phyloP scores from a whole-genome alignment of 2,888 invertebrate species.

The Pedicia rivosa region DNA sequence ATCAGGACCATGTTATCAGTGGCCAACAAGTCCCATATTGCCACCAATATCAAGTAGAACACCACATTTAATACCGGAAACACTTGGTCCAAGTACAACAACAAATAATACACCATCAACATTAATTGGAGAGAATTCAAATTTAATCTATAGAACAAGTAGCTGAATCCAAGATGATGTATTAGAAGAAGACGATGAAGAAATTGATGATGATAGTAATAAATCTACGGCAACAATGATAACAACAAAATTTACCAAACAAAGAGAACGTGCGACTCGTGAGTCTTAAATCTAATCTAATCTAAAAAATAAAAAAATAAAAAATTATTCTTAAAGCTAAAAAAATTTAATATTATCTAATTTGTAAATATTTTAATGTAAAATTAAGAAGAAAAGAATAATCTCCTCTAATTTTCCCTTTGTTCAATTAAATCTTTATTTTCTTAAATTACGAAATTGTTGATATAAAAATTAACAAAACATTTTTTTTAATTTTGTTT shows the following conservation, averaged over 20 bases:
- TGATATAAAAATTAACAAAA: too few species aligned
- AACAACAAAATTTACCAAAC: slow-evolving; percentile 9
- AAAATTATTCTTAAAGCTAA: too few species aligned
- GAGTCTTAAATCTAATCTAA: not conserved
- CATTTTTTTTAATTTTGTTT: too few species aligned
- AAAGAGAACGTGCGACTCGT: slow-evolving; percentile 9
- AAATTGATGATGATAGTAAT: too few species aligned
- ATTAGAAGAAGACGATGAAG: not conserved
- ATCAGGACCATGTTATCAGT: slow-evolving; percentile 48
- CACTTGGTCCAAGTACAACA: too few species aligned
- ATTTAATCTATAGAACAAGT: slow-evolving; percentile 3
- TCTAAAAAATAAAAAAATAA: not conserved
- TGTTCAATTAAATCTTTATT: too few species aligned
- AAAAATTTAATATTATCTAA: not conserved
- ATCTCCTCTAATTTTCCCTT: too few species aligned
- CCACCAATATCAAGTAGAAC: slow-evolving; percentile 54
- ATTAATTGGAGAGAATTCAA: slow-evolving; percentile 3
- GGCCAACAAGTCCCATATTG: slow-evolving; percentile 65
- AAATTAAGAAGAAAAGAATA: too few species aligned
- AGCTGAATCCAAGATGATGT: slow-evolving; percentile 10
- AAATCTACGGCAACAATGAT: too few species aligned
- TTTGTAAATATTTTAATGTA: not conserved
- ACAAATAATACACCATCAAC: too few species aligned
- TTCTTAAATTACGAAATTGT: too few species aligned
- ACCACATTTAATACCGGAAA: slow-evolving; percentile 56